A percentile compares a stretch with the other conserved stretches of the same genome.
These are phyloP conservation scores for Leptopilina boulardi DNA, from an alignment of 1,140 invertebrate genomes.

Conservation along the genomic window DNA sequence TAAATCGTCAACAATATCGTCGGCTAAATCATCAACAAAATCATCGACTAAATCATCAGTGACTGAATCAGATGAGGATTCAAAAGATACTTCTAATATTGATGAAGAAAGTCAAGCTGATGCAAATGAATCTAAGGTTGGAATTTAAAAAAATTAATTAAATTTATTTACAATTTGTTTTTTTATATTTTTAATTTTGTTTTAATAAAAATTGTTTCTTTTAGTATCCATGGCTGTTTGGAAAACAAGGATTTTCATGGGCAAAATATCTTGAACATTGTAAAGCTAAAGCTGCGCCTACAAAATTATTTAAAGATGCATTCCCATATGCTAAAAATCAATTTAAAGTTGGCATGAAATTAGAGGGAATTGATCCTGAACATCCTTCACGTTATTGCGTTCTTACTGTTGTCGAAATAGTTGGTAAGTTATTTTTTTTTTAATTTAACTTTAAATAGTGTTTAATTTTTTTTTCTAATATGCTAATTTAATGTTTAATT, in stretches of 20 bases:
- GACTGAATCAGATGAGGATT: conserved; percentile 71
- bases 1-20: too few relatives aligned
- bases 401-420: conserved; percentile 88
- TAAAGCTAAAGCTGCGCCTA: conserved; percentile 84
- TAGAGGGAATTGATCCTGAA: conserved; percentile 95
- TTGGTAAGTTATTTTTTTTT: conserved; percentile 45
- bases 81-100: conserved; percentile 65
- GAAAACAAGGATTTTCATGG: conserved; percentile 85
- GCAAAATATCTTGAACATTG: conserved; percentile 83
- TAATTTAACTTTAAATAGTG: conserved; percentile 38
- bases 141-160: conserved; percentile 35
- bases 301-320: conserved; percentile 87
- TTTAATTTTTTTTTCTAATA: conserved; percentile 22
- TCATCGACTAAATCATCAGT: conserved; percentile 43
- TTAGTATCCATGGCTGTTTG: conserved; percentile 78
- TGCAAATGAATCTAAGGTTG: conserved; percentile 65
- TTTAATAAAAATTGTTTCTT: conserved; percentile 8
- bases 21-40: too few relatives aligned
- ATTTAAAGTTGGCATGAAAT: conserved; percentile 91
- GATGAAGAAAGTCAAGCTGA: conserved; percentile 69
- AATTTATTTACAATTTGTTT: conserved; percentile 23
- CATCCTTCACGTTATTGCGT: conserved; percentile 94
- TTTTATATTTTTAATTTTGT: conserved; percentile 20
- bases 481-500: conserved; percentile 29
- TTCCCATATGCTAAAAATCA: conserved; percentile 84